A percentile compares a stretch with the other conserved stretches of the same genome.
Evolutionary conservation across 2,888 invertebrate genomes (phyloP).

Genomic region (Loripinus fragilis): DNA sequence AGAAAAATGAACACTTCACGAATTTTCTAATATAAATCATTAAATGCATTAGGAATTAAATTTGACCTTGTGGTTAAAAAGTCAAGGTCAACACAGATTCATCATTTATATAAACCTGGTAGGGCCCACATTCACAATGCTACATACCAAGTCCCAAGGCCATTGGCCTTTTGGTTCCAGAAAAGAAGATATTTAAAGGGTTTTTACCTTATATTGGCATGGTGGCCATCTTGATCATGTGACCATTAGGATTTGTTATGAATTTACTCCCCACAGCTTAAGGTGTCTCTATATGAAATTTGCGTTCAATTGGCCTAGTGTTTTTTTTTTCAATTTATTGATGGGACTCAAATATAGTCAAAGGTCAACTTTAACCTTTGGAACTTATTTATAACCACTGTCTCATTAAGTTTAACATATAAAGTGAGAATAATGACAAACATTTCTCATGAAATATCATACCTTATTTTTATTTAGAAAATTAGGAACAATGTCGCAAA

Average conservation of each 20-base stretch:
- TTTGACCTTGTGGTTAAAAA: not conserved
- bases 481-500: no score
- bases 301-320: not conserved
- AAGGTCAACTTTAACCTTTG: no score
- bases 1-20: not conserved
- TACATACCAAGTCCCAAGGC: not conserved
- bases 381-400: no score
- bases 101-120: not conserved
- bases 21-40: not conserved
- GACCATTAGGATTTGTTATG: not conserved
- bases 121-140: not conserved
- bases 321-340: no score
- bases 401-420: no score
- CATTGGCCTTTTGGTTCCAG: not conserved
- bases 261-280: not conserved
- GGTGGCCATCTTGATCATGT: not conserved
- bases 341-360: no score
- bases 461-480: no score
- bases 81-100: not conserved
- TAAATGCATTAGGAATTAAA: not conserved
- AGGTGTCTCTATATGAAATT: not conserved
- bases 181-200: not conserved
- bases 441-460: no score
- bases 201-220: not conserved
- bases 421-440: no score